Evolutionary conservation across 2,113 vertebrate genomes (phyloP).

Genomic region (Corvus cornix): DNA sequence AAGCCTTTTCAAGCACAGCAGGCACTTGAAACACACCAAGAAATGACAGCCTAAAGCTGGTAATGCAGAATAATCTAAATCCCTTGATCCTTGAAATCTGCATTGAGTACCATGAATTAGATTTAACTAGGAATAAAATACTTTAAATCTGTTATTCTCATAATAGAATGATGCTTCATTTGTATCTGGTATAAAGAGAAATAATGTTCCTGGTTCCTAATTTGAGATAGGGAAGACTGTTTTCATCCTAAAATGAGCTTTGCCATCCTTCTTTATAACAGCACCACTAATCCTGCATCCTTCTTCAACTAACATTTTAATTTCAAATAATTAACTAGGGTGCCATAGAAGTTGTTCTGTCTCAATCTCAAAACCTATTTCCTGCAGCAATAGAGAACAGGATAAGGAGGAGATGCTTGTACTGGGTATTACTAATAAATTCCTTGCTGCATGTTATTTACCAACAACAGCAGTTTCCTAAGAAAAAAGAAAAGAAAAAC

Average conservation of each 20-base stretch:
- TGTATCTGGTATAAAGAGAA: background rate
- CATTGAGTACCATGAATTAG: background rate
- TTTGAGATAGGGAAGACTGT: background rate
- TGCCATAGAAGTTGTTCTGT: background rate
- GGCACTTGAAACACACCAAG: background rate
- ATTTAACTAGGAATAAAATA: slow-evolving; percentile 28
- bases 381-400: background rate
- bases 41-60: slow-evolving; percentile 8
- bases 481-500: background rate
- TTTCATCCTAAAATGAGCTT: background rate
- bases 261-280: background rate
- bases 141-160: background rate
- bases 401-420: background rate
- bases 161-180: background rate
- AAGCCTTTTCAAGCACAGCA: background rate
- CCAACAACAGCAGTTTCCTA: background rate
- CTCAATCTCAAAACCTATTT: background rate
- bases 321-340: background rate
- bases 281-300: background rate
- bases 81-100: slow-evolving; percentile 41
- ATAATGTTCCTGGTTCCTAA: background rate
- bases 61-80: slow-evolving; percentile 47
- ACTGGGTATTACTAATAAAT: background rate
- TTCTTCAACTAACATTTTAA: background rate
- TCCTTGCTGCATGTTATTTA: background rate